Conservation (phyloP, 2,113 vertebrate genomes). For the Pluvianellus socialis region DNA sequence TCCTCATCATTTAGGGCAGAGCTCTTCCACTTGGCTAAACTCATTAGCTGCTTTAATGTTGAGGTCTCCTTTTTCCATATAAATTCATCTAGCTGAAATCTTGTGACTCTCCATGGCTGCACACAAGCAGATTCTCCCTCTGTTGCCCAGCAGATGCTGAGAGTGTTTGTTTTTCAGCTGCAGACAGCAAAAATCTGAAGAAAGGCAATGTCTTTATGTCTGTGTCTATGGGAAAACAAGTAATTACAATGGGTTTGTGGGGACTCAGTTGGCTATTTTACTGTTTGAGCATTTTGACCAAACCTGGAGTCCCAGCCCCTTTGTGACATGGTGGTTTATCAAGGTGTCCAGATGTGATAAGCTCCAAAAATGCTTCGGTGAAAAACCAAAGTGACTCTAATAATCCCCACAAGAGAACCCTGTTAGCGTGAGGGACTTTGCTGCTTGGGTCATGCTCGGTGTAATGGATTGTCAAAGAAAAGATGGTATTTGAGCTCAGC, state of each 20-base stretch:
- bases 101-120: not conserved
- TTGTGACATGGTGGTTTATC: not conserved
- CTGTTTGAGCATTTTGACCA: not conserved
- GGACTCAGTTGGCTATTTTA: not conserved
- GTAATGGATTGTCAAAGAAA: not conserved
- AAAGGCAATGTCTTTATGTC: not conserved
- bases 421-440: not conserved
- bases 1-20: constrained; percentile 25
- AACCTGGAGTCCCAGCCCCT: not conserved
- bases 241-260: not conserved
- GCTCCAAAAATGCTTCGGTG: not conserved
- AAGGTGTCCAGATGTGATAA: not conserved
- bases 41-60: constrained; percentile 66
- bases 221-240: not conserved
- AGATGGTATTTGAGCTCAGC: not conserved
- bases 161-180: not conserved
- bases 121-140: not conserved
- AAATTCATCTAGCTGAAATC: constrained; percentile 20
- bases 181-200: not conserved
- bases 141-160: not conserved
- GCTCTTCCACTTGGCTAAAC: constrained; percentile 59
- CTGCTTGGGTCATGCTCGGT: rapidly evolving
- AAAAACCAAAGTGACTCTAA: not conserved
- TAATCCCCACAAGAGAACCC: not conserved
- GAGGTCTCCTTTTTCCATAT: constrained; percentile 23